Evolutionary conservation across 2,113 vertebrate species (phyloP), one percentile per base, ranked within the genome.

Genomic region (Gobio gobio): DNA sequence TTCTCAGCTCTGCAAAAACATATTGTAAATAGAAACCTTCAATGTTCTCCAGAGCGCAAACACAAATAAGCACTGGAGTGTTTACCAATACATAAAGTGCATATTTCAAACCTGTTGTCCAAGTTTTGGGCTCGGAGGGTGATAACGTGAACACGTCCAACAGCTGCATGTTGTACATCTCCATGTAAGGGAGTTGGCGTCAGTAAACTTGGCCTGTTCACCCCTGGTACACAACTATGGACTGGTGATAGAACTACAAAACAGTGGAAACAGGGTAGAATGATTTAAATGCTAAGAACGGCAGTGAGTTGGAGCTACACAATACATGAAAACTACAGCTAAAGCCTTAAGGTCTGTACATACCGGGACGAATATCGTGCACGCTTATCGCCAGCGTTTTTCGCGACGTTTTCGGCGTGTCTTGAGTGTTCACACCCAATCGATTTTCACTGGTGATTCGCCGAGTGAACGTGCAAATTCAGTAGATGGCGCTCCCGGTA

Each of bases 211-310:
- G 93, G 93, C 82, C 26, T 84, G 22, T 87, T 81, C 0, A 85
- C 70, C 22, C 92, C 93, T 0, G 36, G n/a, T 14, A 84, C 79
- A 83, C 94, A 94, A 79, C 24, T 86, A 0, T 88, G 51, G 33
- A 92, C 47, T 0, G 92, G 10, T 40, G 89, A 24, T 24, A 91
- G 89, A 12, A 95, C 94, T 95, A 83, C 83, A 90, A 91, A 75
- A 70, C 33, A 40, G 64, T 74, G n/a, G n/a, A 75, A 29, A 54
- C 1, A 9, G 73, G 3, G 13, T 16, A 51, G 14, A 75, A 24
- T 22, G 45, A 47, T 26, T 13, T 74, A 26, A 74, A 74, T 49
- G 43, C 8, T 9, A n/a, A 26, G 18, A 20, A 64, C 26, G 18
- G 24, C n/a, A 10, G 58, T 63, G 12, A 63, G 61, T 6, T 14